phyloP scores from a whole-genome alignment of 2,113 vertebrate species.

The Hippocampus zosterae region DNA sequence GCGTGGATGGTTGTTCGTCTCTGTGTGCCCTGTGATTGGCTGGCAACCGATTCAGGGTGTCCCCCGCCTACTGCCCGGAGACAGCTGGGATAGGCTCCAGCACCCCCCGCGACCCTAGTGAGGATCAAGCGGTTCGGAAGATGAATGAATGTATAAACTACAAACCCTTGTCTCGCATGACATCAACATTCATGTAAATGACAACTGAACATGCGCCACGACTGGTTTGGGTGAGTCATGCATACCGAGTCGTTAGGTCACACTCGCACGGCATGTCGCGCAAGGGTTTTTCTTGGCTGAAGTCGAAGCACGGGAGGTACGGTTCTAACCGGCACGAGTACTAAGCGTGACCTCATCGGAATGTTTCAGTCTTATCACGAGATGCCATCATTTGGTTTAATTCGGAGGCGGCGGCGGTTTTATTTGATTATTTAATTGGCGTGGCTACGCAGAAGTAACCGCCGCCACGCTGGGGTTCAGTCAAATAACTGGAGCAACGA shows the following conservation, averaged over 20 bases:
- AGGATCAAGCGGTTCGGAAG: too few species aligned
- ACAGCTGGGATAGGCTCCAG: too few species aligned
- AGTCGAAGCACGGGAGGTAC: neutral
- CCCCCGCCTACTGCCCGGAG: too few species aligned
- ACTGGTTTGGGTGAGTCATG: neutral
- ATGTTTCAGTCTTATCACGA: neutral
- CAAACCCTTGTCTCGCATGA: neutral
- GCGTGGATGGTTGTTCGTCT: too few species aligned
- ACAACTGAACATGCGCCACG: neutral
- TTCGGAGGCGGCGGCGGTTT: neutral
- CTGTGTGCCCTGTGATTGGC: too few species aligned
- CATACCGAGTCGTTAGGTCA: neutral
- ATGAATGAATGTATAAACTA: too few species aligned
- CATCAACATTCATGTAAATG: neutral
- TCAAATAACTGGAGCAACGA: neutral
- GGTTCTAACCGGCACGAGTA: neutral
- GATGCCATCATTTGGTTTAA: neutral
- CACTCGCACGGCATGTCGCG: neutral
- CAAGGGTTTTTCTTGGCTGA: neutral
- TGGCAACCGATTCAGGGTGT: too few species aligned
- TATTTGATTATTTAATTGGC: too few species aligned
- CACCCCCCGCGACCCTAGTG: too few species aligned
- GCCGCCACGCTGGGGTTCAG: neutral
- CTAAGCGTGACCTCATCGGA: neutral
- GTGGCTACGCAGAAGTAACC: neutral